These are phyloP conservation scores for Drosophila chauvacae DNA, from an alignment of 1,140 invertebrate species.

Conservation along the genomic window DNA sequence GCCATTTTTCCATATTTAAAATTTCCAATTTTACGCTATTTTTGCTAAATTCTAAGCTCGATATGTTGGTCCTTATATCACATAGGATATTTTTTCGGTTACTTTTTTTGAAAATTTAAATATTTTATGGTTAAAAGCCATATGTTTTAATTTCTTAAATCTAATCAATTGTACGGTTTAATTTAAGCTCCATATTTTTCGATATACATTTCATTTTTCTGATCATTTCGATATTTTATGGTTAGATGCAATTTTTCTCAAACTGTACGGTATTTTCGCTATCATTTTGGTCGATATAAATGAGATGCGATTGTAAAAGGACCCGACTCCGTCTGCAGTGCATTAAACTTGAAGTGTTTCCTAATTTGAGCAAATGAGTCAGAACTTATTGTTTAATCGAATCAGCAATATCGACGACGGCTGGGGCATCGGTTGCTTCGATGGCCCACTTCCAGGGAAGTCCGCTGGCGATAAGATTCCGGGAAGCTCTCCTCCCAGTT, in stretches of 20 bases:
- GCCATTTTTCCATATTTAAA: no score
- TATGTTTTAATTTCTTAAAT: no score
- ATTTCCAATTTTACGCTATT: no score
- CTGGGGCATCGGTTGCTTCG: conserved; percentile 17
- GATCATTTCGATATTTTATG: not conserved
- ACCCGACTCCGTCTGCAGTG: not conserved
- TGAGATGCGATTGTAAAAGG: not conserved
- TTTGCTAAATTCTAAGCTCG: no score
- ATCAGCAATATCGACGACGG: conserved; percentile 29
- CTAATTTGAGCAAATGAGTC: conserved; percentile 40
- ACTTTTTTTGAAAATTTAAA: no score
- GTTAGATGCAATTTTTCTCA: not conserved
- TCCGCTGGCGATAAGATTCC: conserved; percentile 63
- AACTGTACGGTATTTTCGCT: not conserved
- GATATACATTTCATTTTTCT: no score
- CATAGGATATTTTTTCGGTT: no score
- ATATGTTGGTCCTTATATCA: no score
- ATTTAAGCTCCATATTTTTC: no score
- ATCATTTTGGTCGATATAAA: not conserved
- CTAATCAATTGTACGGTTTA: no score
- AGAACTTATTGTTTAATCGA: conserved; percentile 27
- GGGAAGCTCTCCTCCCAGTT: conserved; percentile 28
- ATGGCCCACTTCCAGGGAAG: conserved; percentile 60
- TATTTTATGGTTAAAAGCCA: no score
- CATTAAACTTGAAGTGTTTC: conserved; percentile 11